Evolutionary conservation across 2,888 invertebrate genomes (phyloP), one percentile per base, ranked within the genome.

Genomic region (Cryptocephalus moraei): DNA sequence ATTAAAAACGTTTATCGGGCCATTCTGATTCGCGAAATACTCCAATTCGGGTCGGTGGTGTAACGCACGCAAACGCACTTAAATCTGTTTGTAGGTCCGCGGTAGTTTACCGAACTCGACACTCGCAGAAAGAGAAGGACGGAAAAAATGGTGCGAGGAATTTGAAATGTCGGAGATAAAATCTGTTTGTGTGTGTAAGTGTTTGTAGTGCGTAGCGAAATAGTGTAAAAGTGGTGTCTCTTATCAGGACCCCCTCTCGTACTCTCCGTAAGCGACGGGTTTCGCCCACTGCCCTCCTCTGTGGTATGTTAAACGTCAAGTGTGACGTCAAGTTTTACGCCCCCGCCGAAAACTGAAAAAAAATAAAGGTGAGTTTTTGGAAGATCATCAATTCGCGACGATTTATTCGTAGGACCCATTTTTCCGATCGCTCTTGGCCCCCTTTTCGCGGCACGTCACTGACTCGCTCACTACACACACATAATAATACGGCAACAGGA

Each of bases 241-340:
- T 40, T 40, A 40, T 40, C 40, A 40, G n/a, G 22, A 40, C 9
- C 10, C 22, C 31, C 6, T 9, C 9, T 31, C 31, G 4, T 40
- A 8, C 13, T 9, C 13, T 39, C 13, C 9, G 39, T 9, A 14
- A 6, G 39, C 39, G 39, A 39, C 39, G 9, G 39, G 9, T 9
- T 10, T 40, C 62, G 61, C 62, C 63, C 62, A 62, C 62, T 59
- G 56, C 56, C 50, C 54, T 48, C 51, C 53, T 55, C 22, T 22
- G 49, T 61, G 64, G 64, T 64, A 64, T 64, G 63, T 60, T 58
- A 64, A 64, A 63, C 63, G 62, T 63, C 62, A 63, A 62, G 56
- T 54, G 52, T 64, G 64, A 64, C 64, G 64, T 64, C 64, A 64
- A 63, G 58, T 56, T 57, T 53, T 45, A 59, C 62, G 60, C 63